Conservation (phyloP, 2,113 vertebrate genomes). For the Clarias batrachus region DNA sequence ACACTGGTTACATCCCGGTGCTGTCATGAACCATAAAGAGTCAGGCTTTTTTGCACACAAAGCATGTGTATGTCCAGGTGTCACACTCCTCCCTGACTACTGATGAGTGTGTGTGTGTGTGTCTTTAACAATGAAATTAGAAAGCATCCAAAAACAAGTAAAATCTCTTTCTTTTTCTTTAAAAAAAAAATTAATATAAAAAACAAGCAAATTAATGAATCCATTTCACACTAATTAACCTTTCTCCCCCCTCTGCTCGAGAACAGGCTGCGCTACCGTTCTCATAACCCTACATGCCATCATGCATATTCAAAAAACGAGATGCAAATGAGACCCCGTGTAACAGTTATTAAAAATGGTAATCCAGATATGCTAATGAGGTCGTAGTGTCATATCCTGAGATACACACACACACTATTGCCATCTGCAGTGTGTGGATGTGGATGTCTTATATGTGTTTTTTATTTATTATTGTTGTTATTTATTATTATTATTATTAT, state of each 20-base stretch:
- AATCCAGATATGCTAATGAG: constrained; percentile 44
- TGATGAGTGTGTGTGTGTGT: constrained; percentile 6
- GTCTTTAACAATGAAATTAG: background rate
- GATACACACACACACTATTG: constrained; percentile 14
- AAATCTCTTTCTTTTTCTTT: background rate
- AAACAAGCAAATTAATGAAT: constrained; percentile 24
- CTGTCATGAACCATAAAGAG: constrained; percentile 88
- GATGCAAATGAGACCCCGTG: constrained; percentile 29
- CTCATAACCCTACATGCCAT: constrained; percentile 52
- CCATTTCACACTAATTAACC: constrained; percentile 67
- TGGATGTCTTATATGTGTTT: background rate
- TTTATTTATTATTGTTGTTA: background rate
- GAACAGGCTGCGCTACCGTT: constrained; percentile 61
- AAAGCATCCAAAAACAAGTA: background rate
- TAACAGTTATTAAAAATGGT: constrained; percentile 45
- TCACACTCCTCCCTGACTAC: background rate
- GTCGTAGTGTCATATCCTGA: constrained; percentile 38
- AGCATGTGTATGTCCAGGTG: constrained; percentile 32
- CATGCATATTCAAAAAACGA: constrained; percentile 47
- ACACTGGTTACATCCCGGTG: constrained; percentile 80
- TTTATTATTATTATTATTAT: background rate
- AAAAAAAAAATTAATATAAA: background rate
- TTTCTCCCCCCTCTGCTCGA: constrained; percentile 42
- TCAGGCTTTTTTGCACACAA: constrained; percentile 58
- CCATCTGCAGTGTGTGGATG: constrained; percentile 38